Conservation (phyloP, 2,888 invertebrate genomes). For the Ormyrus pomaceus region DNA sequence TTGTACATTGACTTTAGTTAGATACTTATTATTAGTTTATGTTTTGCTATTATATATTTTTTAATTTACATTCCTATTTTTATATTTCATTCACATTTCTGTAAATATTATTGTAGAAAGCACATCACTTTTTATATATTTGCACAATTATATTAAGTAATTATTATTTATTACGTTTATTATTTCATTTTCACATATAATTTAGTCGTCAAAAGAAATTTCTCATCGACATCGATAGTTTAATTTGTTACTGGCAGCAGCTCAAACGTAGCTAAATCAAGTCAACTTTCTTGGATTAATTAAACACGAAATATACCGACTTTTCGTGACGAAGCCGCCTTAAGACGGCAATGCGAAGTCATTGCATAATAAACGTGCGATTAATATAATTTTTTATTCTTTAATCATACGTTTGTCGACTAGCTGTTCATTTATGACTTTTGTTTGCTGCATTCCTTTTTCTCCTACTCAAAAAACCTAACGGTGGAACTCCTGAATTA, state of each 20-base stretch:
- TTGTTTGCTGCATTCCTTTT: conserved; percentile 70
- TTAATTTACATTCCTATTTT: conserved; percentile 6
- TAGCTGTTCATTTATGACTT: conserved; percentile 72
- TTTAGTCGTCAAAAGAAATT: conserved; percentile 23
- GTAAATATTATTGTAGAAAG: conserved; percentile 30
- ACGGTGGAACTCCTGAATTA: conserved; percentile 41
- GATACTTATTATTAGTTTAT: conserved; percentile 13
- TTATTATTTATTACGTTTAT: conserved; percentile 38
- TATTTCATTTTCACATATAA: conserved; percentile 35
- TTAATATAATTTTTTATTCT: conserved; percentile 59
- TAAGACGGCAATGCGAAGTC: conserved; percentile 56
- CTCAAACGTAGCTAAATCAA: conserved; percentile 64
- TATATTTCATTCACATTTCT: conserved; percentile 9
- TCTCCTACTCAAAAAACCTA: conserved; percentile 53
- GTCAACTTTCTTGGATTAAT: conserved; percentile 59
- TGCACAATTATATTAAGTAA: conserved; percentile 31
- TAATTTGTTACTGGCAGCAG: conserved; percentile 55
- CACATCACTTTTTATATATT: conserved; percentile 25
- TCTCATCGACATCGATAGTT: conserved; percentile 37
- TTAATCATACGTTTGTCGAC: conserved; percentile 63
- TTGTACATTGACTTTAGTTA: conserved; percentile 28
- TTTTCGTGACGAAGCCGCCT: conserved; percentile 48
- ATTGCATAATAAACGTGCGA: conserved; percentile 53
- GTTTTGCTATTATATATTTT: conserved; percentile 2
- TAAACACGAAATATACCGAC: conserved; percentile 51